A percentile compares a stretch with the other conserved stretches of the same genome.
phyloP scores from a whole-genome alignment of 37 sponge, comb jelly and placozoan genomes.

The Cladorhizidae sp. region DNA sequence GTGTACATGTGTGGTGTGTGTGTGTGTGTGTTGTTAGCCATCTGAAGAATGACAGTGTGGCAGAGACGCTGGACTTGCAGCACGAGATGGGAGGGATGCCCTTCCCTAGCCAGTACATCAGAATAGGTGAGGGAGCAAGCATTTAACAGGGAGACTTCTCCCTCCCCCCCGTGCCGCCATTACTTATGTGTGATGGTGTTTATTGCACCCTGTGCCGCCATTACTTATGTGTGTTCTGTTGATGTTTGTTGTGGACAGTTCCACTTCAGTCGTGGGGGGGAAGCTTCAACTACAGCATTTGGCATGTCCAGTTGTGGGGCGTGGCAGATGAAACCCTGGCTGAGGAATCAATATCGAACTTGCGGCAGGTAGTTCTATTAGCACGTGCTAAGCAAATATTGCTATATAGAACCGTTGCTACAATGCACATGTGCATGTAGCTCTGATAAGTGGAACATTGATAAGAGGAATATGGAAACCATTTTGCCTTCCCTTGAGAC shows the following conservation, averaged over 20 bases:
- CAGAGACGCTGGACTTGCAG: constrained; percentile 64
- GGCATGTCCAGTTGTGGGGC: constrained; percentile 80
- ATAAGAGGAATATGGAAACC: no score
- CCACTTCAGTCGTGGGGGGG: constrained; percentile 76
- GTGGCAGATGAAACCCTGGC: constrained; percentile 33
- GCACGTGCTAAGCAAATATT: no score
- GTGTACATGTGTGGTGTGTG: not conserved
- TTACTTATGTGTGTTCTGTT: no score
- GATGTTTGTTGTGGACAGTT: no score
- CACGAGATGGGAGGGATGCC: constrained; percentile 31
- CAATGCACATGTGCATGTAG: no score
- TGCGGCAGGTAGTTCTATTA: constrained; percentile 36
- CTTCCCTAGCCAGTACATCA: constrained; percentile 70
- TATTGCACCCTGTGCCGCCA: no score
- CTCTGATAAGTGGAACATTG: no score
- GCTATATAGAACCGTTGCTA: no score
- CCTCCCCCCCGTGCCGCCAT: no score
- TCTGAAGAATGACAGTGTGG: constrained; percentile 46
- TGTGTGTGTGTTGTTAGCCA: constrained; percentile 42
- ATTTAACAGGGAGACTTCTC: no score
- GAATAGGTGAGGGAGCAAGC: constrained; percentile 69
- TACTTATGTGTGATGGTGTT: no score
- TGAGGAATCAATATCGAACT: constrained; percentile 24
- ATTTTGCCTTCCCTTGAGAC: no score
- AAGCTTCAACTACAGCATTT: constrained; percentile 82